These are phyloP conservation scores for Xestia xanthographa DNA, from an alignment of 2,888 invertebrate species.

Conservation along the genomic window DNA sequence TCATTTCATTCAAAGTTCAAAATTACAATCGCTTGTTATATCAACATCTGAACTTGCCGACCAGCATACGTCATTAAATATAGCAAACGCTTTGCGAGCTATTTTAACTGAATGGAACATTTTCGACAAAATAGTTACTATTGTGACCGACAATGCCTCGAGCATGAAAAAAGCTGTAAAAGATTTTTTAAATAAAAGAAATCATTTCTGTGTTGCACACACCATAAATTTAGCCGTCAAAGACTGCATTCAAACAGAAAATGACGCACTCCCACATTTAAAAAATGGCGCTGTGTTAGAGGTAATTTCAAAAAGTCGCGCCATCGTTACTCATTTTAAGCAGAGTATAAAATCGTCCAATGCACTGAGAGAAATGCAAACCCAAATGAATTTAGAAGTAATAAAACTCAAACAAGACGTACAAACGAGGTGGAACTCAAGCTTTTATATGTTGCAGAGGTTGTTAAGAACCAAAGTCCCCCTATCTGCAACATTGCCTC, in stretches of 20 bases:
- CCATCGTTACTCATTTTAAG: slow-evolving; percentile 61
- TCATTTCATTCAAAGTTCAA: slow-evolving; percentile 15
- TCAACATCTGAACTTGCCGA: slow-evolving; percentile 30
- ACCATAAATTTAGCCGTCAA: slow-evolving; percentile 57
- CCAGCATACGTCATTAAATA: slow-evolving; percentile 34
- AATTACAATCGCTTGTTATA: slow-evolving; percentile 26
- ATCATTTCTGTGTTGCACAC: slow-evolving; percentile 60
- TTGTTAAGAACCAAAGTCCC: slow-evolving; percentile 14
- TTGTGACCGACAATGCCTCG: slow-evolving; percentile 31
- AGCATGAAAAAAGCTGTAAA: slow-evolving; percentile 32
- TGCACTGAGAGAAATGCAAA: slow-evolving; percentile 37
- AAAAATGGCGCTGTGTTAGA: slow-evolving; percentile 14
- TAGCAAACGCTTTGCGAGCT: slow-evolving; percentile 27
- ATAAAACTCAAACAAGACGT: slow-evolving; percentile 68
- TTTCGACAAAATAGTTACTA: slow-evolving; percentile 27
- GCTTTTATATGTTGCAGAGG: slow-evolving; percentile 6
- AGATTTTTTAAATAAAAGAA: slow-evolving; percentile 43
- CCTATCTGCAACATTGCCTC: slow-evolving; percentile 9
- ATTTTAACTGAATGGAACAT: slow-evolving; percentile 28
- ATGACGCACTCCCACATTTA: slow-evolving; percentile 11
- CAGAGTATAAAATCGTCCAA: slow-evolving; percentile 36
- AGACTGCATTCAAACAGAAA: slow-evolving; percentile 33
- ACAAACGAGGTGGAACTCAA: slow-evolving; percentile 63
- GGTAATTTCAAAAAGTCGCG: slow-evolving; percentile 39
- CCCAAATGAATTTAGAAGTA: slow-evolving; percentile 48